phyloP scores from a whole-genome alignment of 2,888 invertebrate genomes.

The Ormyrus pomaceus region DNA sequence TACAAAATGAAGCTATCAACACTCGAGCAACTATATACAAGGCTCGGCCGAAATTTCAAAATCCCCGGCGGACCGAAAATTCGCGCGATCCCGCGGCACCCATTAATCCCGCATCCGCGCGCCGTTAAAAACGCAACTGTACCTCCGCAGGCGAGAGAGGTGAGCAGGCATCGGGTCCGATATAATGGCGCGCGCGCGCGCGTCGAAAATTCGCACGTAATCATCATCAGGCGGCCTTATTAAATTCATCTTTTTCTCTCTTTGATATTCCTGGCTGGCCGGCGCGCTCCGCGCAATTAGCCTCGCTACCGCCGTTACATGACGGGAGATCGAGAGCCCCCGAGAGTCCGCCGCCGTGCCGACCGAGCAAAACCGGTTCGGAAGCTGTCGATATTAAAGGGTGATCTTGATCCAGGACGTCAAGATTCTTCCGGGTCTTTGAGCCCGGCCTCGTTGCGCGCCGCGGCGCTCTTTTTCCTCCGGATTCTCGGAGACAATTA shows the following conservation, averaged over 20 bases:
- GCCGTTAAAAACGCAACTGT: slow-evolving; percentile 35
- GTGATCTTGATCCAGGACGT: slow-evolving; percentile 48
- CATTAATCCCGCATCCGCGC: background rate
- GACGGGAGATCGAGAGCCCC: background rate
- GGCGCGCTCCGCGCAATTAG: no score
- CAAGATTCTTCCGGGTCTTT: slow-evolving; percentile 51
- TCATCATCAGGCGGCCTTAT: slow-evolving; percentile 47
- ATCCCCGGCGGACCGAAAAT: background rate
- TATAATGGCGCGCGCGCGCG: slow-evolving; percentile 16
- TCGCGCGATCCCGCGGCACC: no score
- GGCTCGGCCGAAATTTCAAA: background rate
- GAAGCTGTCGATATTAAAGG: slow-evolving; percentile 56
- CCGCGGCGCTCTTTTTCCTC: slow-evolving; percentile 16
- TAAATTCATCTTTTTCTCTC: slow-evolving; percentile 23
- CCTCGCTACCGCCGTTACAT: no score
- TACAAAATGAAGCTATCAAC: no score
- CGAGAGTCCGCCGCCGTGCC: background rate
- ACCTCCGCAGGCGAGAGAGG: background rate
- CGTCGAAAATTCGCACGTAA: slow-evolving; percentile 50
- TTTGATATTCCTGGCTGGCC: no score
- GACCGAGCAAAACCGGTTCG: slow-evolving; percentile 51
- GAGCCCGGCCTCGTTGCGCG: slow-evolving; percentile 29
- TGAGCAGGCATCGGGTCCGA: background rate
- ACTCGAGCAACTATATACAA: no score
- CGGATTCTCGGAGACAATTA: slow-evolving; percentile 52